Percentiles rank a stretch among this genome's conserved stretches.
Evolutionary conservation across 2,888 invertebrate genomes (phyloP).

Genomic region (Phyto melanocephala): DNA sequence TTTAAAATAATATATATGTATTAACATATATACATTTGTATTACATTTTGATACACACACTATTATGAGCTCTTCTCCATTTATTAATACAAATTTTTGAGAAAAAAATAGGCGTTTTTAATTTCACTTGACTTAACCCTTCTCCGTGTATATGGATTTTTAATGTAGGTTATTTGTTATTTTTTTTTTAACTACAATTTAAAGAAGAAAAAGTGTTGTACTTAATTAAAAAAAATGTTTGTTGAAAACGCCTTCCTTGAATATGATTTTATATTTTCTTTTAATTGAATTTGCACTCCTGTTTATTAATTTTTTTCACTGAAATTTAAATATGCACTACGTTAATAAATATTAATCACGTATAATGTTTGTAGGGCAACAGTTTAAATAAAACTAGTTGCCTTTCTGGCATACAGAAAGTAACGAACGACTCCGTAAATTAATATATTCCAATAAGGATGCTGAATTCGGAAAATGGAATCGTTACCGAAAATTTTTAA

Average conservation of each 20-base stretch:
- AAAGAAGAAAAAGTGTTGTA: too few relatives aligned
- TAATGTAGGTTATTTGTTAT: constrained; percentile 52
- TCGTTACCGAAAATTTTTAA: constrained; percentile 27
- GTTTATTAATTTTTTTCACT: neutral
- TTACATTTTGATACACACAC: neutral
- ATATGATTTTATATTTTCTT: neutral
- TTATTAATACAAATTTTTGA: neutral
- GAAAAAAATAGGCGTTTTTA: constrained; percentile 43
- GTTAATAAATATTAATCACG: neutral
- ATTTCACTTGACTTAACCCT: constrained; percentile 44
- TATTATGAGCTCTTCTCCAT: neutral
- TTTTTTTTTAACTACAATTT: too few relatives aligned
- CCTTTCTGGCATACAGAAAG: constrained; percentile 65
- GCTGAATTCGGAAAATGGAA: constrained; percentile 58
- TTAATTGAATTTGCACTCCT: neutral
- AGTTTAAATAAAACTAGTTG: constrained; percentile 70
- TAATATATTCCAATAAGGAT: constrained; percentile 60
- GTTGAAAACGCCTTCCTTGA: constrained; percentile 15
- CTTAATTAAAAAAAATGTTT: too few relatives aligned
- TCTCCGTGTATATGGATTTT: constrained; percentile 31
- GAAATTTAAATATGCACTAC: neutral
- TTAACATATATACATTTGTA: neutral
- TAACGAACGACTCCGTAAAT: constrained; percentile 49
- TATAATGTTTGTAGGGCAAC: constrained; percentile 66
- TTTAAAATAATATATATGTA: too few relatives aligned